Percentiles rank a stretch among this genome's conserved stretches.
Conservation (phyloP, 2,888 invertebrate species). For the Catocala sponsa region DNA sequence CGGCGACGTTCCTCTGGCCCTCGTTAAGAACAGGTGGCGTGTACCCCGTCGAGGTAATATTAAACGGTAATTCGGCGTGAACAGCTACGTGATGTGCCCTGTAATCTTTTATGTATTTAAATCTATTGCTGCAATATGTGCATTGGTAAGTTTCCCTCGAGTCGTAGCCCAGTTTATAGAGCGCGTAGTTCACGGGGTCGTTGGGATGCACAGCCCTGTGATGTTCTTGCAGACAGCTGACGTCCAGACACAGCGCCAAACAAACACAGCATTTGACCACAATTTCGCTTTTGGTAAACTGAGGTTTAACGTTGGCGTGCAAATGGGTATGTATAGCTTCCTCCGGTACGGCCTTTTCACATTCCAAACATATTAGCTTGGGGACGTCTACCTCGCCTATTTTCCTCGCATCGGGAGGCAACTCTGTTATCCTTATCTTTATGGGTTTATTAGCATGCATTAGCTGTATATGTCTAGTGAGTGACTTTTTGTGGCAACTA, state of each 20-base stretch:
- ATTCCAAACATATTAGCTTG: slow-evolving; percentile 67
- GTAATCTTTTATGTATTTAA: slow-evolving; percentile 59
- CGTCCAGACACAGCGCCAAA: slow-evolving; percentile 60
- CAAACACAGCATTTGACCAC: slow-evolving; percentile 83
- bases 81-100: slow-evolving; percentile 59
- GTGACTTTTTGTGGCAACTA: slow-evolving; percentile 56
- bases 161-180: slow-evolving; percentile 58
- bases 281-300: slow-evolving; percentile 66
- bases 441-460: slow-evolving; percentile 60
- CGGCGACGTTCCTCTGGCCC: background rate
- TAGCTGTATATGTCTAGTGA: slow-evolving; percentile 66
- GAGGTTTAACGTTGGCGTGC: slow-evolving; percentile 58
- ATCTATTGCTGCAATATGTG: slow-evolving; percentile 58
- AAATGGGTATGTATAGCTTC: slow-evolving; percentile 54
- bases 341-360: slow-evolving; percentile 61
- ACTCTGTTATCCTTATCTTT: slow-evolving; percentile 32
- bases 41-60: slow-evolving; percentile 31
- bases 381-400: slow-evolving; percentile 23
- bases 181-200: slow-evolving; percentile 61
- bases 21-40: too few relatives aligned
- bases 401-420: slow-evolving; percentile 43
- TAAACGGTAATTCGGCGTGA: slow-evolving; percentile 53
- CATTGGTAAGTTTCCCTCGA: slow-evolving; percentile 56
- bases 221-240: slow-evolving; percentile 70
- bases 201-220: slow-evolving; percentile 62